These are phyloP conservation scores for Xiphorhynchus elegans DNA, from an alignment of 2,113 vertebrate genomes.

Conservation along the genomic window DNA sequence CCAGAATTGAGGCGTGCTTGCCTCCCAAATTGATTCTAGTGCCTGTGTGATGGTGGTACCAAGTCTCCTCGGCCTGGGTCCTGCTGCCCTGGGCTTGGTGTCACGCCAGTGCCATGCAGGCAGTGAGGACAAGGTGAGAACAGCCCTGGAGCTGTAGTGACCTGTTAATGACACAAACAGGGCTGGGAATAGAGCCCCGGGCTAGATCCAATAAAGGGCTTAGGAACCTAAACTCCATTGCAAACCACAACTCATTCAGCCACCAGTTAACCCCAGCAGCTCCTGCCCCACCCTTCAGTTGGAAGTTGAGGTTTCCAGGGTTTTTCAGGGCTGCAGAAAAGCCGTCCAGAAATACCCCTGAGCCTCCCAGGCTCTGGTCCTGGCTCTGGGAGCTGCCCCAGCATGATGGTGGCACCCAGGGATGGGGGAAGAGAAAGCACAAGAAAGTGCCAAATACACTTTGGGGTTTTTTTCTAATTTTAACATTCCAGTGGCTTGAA, in stretches of 20 bases:
- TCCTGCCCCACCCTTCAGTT: neutral
- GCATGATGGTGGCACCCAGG: neutral
- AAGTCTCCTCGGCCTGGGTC: accelerated
- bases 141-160: neutral
- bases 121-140: neutral
- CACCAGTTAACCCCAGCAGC: neutral
- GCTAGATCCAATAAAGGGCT: constrained; percentile 59
- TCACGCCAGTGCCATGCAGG: neutral
- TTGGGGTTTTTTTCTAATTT: neutral
- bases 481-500: neutral
- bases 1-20: neutral
- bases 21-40: neutral
- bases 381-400: neutral
- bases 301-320: neutral
- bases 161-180: neutral
- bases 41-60: accelerated
- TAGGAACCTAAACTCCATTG: neutral
- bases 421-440: neutral
- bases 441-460: neutral
- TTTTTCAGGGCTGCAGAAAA: neutral
- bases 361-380: neutral
- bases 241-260: neutral
- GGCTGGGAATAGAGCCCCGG: constrained; percentile 13
- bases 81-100: accelerated
- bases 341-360: neutral